Evolutionary conservation across 2,113 vertebrate species (phyloP).

Genomic region (Uropsilus gracilis): DNA sequence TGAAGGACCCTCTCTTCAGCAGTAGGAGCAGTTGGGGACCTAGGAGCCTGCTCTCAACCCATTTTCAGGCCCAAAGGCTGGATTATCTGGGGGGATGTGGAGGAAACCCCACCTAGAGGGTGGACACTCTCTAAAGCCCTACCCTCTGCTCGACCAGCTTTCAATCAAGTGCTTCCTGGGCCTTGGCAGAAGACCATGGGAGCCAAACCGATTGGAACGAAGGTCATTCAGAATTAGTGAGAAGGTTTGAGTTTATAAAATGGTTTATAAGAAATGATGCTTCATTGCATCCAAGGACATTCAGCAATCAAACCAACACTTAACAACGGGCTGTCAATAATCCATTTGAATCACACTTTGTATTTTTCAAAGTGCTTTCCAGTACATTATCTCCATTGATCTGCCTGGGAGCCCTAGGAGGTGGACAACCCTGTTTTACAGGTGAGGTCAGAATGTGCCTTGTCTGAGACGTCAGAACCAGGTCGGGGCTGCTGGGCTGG

Average conservation of each 20-base stretch:
- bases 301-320: conserved; percentile 64
- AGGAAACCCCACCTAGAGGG: background rate
- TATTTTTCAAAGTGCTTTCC: conserved; percentile 70
- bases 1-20: fast-evolving
- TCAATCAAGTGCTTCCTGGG: background rate
- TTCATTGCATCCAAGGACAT: conserved; percentile 70
- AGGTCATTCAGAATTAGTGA: conserved; percentile 70
- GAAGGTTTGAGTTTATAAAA: conserved; percentile 67
- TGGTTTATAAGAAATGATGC: conserved; percentile 63
- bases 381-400: conserved; percentile 67
- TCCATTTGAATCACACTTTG: conserved; percentile 66
- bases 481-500: fast-evolving
- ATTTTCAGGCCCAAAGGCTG: background rate
- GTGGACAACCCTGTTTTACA: background rate
- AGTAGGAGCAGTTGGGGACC: background rate
- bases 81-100: background rate
- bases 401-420: conserved; percentile 31
- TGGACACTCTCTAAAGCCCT: background rate
- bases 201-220: conserved; percentile 52
- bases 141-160: background rate
- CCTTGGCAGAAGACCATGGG: conserved; percentile 38
- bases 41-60: background rate
- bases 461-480: background rate
- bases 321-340: conserved; percentile 74
- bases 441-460: background rate